Base-by-base conservation (phyloP, 2,888 invertebrate species). In the Tachystola acroxantha region DNA sequence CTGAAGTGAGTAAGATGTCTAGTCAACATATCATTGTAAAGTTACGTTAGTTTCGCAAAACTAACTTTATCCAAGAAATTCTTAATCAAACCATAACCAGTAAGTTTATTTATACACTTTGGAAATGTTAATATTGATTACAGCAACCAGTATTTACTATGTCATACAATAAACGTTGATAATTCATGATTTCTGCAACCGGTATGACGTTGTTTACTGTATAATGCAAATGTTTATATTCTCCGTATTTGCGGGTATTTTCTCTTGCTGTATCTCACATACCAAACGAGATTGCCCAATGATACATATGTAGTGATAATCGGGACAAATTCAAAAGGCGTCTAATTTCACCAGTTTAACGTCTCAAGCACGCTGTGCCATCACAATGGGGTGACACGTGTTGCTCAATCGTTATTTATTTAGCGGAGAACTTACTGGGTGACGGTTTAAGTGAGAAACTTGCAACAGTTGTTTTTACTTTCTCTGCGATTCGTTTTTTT, bases 331-430 rank as follows among this genome's bases (percentile, higher is more conserved):
- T 64, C 64, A 58, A 57, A 56, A 55, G 56, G 54, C 57, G 57
- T 64, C 46, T 58, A 51, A 62, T 65, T 64, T 59, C 51, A 43
- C 53, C 59, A 62, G 49, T 62, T 64, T 57, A 63, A 49, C 46
- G 52, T 49, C 50, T 50, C 34, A 32, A 44, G 49, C 56, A 59
- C 57, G 57, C 52, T 48, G 53, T 48, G 49, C 46, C 50, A 53
- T 49, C 54, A 57, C 67, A 70, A 66, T 57, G 57, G 63, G 69
- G 66, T 73, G 73, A 68, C 69, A 63, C 50, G 56, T 51, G 54
- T 77, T 77, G 60, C 71, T 45, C 61, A 75, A 78, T 68, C 48
- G 52, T 65, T 67, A 64, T 73, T 73, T 74, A 71, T 73, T 69
- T 64, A 51, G 38, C 32, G 25, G 52, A 48, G 50, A 53, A 50